Conservation (phyloP, 2,797 vertebrate species). For the Phaenicophaeus curvirostris region DNA sequence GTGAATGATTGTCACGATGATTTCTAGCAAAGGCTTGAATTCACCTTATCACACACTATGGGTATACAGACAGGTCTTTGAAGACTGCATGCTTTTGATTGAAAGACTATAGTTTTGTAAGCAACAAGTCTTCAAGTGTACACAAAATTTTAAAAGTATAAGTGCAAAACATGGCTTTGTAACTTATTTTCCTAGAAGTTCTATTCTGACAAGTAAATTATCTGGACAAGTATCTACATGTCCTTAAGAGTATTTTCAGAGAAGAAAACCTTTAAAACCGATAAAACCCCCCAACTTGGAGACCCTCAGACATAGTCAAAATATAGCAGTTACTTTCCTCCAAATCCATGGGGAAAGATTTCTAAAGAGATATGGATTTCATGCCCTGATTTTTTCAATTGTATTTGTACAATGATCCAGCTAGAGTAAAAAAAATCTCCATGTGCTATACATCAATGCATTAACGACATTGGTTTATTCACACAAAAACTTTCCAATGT, state of each 20-base stretch:
- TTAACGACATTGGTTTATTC: background rate
- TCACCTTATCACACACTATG: background rate
- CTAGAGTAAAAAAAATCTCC: background rate
- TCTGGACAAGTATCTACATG: background rate
- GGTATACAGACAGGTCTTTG: background rate
- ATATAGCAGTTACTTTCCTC: background rate
- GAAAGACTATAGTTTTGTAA: background rate
- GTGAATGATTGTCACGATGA: background rate
- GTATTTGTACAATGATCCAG: background rate
- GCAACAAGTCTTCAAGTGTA: background rate
- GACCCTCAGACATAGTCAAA: background rate
- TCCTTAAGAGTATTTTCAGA: background rate
- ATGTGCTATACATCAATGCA: background rate
- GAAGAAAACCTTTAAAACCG: background rate
- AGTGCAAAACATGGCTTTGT: background rate
- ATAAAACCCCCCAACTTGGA: fast-evolving
- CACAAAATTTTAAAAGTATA: background rate
- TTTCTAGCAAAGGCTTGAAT: background rate
- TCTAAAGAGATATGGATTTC: background rate
- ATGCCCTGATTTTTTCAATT: background rate
- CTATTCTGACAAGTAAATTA: background rate
- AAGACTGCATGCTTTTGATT: background rate
- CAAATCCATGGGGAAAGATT: background rate
- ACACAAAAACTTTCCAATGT: background rate
- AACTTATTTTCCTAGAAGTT: background rate